Conservation (phyloP, 2,888 invertebrate genomes). For the Osmoderma eremita region DNA sequence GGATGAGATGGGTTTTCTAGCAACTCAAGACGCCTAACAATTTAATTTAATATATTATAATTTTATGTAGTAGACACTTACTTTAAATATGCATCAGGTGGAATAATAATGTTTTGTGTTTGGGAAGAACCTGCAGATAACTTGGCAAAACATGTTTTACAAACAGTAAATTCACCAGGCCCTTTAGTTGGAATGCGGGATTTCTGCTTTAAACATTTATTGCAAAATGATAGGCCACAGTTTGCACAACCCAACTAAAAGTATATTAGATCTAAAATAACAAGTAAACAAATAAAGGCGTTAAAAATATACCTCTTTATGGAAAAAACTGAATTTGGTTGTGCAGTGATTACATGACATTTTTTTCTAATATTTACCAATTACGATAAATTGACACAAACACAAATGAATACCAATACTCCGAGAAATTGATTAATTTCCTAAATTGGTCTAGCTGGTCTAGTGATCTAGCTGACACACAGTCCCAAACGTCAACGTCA, state of each 20-base stretch:
- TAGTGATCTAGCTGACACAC: too few relatives aligned
- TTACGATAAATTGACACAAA: constrained; percentile 20
- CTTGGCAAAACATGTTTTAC: constrained; percentile 67
- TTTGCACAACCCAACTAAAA: constrained; percentile 83
- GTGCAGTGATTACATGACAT: constrained; percentile 82
- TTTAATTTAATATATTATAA: not conserved
- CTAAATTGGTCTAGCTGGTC: constrained; percentile 20
- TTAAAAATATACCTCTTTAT: constrained; percentile 71
- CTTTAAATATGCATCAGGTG: constrained; percentile 71
- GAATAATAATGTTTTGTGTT: constrained; percentile 53
- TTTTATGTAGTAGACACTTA: constrained; percentile 55
- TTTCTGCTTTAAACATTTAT: constrained; percentile 81
- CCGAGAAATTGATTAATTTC: constrained; percentile 43
- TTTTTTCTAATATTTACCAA: constrained; percentile 43
- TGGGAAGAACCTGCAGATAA: constrained; percentile 52
- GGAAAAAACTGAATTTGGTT: constrained; percentile 75
- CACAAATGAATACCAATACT: constrained; percentile 35
- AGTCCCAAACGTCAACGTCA: too few relatives aligned
- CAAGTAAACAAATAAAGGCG: not conserved
- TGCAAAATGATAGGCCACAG: constrained; percentile 86
- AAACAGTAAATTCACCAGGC: constrained; percentile 74
- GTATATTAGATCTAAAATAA: constrained; percentile 36
- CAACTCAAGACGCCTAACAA: constrained; percentile 64
- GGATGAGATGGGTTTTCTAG: constrained; percentile 68
- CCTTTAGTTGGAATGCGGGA: constrained; percentile 71